These are phyloP conservation scores for Drosophila algonquin DNA, from an alignment of 2,888 invertebrate genomes.

Conservation along the genomic window DNA sequence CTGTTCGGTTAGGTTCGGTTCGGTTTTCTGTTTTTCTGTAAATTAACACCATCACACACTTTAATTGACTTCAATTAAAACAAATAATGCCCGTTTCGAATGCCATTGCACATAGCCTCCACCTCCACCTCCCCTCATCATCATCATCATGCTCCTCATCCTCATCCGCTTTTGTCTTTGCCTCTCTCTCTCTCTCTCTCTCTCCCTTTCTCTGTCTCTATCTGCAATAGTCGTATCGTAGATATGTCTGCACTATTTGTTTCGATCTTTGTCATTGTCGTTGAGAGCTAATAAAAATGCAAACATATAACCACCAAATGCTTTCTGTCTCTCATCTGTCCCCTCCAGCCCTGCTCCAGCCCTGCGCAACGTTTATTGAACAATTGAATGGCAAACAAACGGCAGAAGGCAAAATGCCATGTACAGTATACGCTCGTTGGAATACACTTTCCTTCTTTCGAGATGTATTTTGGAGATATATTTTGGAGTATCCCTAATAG, in stretches of 20 bases:
- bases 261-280: background rate
- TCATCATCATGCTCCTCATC: too few species aligned
- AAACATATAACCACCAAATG: constrained; percentile 39
- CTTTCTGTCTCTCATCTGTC: background rate
- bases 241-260: constrained; percentile 1
- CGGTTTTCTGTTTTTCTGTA: background rate
- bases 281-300: constrained; percentile 42
- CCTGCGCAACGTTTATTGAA: constrained; percentile 16
- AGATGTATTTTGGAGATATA: too few species aligned
- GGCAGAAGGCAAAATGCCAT: background rate
- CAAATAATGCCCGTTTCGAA: constrained; percentile 57
- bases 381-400: constrained; percentile 26
- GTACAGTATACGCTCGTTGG: background rate
- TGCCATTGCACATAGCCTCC: constrained; percentile 16
- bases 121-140: background rate
- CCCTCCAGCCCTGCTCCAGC: constrained; percentile 1
- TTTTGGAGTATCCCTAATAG: too few species aligned
- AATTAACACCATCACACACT: constrained; percentile 82
- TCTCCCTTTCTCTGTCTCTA: too few species aligned
- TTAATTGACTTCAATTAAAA: constrained; percentile 81
- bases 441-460: background rate
- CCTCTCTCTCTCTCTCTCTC: too few species aligned
- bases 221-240: background rate
- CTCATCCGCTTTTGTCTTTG: background rate
- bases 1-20: background rate